A percentile compares a stretch with the other conserved stretches of the same genome.
These are phyloP conservation scores for Sternarchorhynchus goeldii DNA, from an alignment of 2,797 vertebrate species.

Conservation along the genomic window DNA sequence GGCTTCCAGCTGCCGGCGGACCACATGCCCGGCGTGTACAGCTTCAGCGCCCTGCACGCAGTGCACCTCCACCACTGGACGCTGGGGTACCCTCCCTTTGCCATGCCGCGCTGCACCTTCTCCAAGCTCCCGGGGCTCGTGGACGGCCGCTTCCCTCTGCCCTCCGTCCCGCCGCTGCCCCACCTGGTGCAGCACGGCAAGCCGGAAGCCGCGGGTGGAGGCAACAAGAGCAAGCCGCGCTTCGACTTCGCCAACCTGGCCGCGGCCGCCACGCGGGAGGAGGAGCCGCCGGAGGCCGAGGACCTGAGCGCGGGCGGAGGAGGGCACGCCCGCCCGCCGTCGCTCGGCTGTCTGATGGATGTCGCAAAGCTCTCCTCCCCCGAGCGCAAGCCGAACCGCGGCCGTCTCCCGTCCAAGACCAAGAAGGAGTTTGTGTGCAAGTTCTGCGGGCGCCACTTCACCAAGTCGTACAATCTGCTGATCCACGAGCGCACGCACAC, in stretches of 20 bases:
- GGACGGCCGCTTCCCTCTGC: conserved; percentile 83
- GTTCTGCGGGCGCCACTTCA: conserved; percentile 91
- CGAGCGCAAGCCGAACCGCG: conserved; percentile 88
- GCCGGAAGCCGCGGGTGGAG: conserved; percentile 70
- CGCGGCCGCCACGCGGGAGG: conserved; percentile 92
- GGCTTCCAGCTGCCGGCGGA: conserved; percentile 90
- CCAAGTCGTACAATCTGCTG: conserved; percentile 90
- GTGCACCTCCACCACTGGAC: conserved; percentile 98
- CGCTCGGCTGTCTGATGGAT: conserved; percentile 86
- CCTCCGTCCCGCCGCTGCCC: conserved; percentile 88
- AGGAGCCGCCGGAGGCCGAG: conserved; percentile 89
- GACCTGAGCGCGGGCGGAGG: conserved; percentile 74
- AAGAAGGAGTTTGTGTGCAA: conserved; percentile 94
- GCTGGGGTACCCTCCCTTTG: conserved; percentile 89
- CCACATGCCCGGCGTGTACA: conserved; percentile 89
- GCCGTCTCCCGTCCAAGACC: conserved; percentile 87
- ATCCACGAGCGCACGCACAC: conserved; percentile 91
- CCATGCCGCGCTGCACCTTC: conserved; percentile 88
- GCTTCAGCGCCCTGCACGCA: conserved; percentile 92
- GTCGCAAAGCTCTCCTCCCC: conserved; percentile 87
- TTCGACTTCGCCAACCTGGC: conserved; percentile 98
- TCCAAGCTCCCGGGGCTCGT: conserved; percentile 86
- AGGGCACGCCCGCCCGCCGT: conserved; percentile 56
- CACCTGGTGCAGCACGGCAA: conserved; percentile 83
- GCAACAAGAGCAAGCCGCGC: conserved; percentile 88